Evolutionary conservation across 2,888 invertebrate genomes (phyloP), one percentile per base, ranked within the genome.

Genomic region (Synergus japonicus): DNA sequence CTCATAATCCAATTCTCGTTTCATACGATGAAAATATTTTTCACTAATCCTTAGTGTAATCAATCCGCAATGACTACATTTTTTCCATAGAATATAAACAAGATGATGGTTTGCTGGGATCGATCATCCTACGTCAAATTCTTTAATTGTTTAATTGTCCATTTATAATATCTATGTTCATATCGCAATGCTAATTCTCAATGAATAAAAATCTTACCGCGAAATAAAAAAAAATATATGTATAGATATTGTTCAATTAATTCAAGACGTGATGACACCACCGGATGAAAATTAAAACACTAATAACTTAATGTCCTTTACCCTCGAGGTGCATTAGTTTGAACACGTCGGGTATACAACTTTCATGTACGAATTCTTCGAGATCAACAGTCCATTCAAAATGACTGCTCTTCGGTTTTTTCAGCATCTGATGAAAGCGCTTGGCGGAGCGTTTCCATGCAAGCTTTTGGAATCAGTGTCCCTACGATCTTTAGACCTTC

Each of bases 381-480:
- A 73, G 44, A 67, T 67, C 67, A 67, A 13, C 54, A 54, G 37
- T 54, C 9, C 73, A 4, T 84, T 88, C 87, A 91, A 91, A 95
- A 95, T 82, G 93, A 93, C 90, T 94, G 94, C 92, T 97, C 97
- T 90, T 95, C 96, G 73, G 96, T 95, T 85, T 96, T 96, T 88
- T 97, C 97, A 9, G 97, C 96, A 92, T 97, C 97, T 44, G 95
- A 93, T 65, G 96, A 94, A n/a, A 97, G 93, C 82, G 96, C 96
- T 89, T 96, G 95, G 88, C 95, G 95, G 67, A 97, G 93, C 43
- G 95, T 92, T 88, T 97, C 97, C 88, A 97, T 96, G 91, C 97
- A 97, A 90, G 96, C 96, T 93, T 97, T 97, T 90, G 98, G 97
- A 93, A 98, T 97, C 85, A 98, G 93, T 12, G 97, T 97, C 86